Percentiles rank a stretch among this genome's conserved stretches.
Conservation (phyloP, 2,888 invertebrate genomes). For the Ceraclea dissimilis region DNA sequence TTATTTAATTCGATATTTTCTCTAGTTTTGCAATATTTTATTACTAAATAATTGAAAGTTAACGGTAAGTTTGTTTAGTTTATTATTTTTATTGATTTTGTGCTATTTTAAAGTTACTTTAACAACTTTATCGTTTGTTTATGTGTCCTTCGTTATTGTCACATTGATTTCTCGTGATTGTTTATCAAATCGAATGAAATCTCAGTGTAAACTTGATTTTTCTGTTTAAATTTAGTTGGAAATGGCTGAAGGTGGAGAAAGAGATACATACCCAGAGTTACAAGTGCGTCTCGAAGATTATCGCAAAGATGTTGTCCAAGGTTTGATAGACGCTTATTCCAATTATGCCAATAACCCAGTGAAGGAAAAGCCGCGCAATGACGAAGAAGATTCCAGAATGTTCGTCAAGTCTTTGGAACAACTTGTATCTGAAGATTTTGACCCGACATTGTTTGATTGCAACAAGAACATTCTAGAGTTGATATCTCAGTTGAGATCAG, state of each 20-base stretch:
- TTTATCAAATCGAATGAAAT: too few relatives aligned
- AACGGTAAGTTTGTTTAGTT: too few relatives aligned
- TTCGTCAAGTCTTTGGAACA: constrained; percentile 15
- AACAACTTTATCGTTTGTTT: too few relatives aligned
- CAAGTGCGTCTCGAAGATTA: constrained; percentile 12
- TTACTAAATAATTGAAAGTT: too few relatives aligned
- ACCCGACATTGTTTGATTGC: constrained; percentile 17
- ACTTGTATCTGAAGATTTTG: constrained; percentile 17
- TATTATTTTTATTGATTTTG: too few relatives aligned
- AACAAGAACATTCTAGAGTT: constrained; percentile 18
- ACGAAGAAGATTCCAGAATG: constrained; percentile 6
- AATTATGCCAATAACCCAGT: constrained; percentile 35
- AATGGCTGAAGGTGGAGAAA: not conserved
- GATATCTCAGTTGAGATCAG: constrained; percentile 30
- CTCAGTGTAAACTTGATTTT: too few relatives aligned
- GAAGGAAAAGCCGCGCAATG: constrained; percentile 24
- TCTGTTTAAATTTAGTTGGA: too few relatives aligned
- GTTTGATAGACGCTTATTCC: constrained; percentile 31
- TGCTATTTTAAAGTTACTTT: too few relatives aligned
- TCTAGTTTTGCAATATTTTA: too few relatives aligned
- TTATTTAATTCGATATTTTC: too few relatives aligned
- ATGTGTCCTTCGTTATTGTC: too few relatives aligned
- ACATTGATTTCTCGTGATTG: too few relatives aligned
- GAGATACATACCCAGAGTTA: constrained; percentile 7
- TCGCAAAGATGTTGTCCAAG: constrained; percentile 12